Evolutionary conservation across 2,888 invertebrate species (phyloP), one percentile per base, ranked within the genome.

Genomic region (Xestia c-nigrum): DNA sequence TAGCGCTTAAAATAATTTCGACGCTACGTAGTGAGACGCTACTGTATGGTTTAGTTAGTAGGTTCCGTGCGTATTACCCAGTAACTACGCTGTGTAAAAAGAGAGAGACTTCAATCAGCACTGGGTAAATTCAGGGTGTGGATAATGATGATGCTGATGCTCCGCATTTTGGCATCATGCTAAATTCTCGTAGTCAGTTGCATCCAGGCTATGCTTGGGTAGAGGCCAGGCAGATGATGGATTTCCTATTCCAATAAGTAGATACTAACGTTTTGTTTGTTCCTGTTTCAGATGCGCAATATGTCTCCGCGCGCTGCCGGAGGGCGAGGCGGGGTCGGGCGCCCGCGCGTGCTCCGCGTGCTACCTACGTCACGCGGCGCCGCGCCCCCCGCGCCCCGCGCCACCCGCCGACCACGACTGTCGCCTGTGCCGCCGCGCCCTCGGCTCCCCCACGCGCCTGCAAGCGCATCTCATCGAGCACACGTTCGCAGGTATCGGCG

Each of bases 391-490:
- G 90, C 93, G 0, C 91, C 94, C 0, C 91, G 93, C 94, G 0
- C 91, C 93, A 0, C 90, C 94, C 12, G 90, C 97, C 40, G 96
- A 97, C 78, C 97, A 98, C 89, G 97, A 98, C 89, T 99, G 99
- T 90, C 97, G 98, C 82, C 97, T 99, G 4, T 99, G 99, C 90
- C 97, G 98, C 74, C 97, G 98, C 87, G 97, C 98, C 14, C 97
- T 98, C 65, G 98, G 98, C 65, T 98, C 98, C 2, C 98, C 98
- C 0, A 97, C 98, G 57, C 98, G 99, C 81, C 97, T 99, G 3
- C 99, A 94, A 80, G 94, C 94, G 0, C 99, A 99, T 92, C 97
- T 99, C 77, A 99, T 99, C 80, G 99, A 99, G 90, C 99, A 99
- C 93, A 99, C 98, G 0, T 99, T 99, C 91, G 98, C 98, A 46